These are phyloP conservation scores for Panulirus ornatus DNA, from an alignment of 1,140 invertebrate species.

Conservation along the genomic window DNA sequence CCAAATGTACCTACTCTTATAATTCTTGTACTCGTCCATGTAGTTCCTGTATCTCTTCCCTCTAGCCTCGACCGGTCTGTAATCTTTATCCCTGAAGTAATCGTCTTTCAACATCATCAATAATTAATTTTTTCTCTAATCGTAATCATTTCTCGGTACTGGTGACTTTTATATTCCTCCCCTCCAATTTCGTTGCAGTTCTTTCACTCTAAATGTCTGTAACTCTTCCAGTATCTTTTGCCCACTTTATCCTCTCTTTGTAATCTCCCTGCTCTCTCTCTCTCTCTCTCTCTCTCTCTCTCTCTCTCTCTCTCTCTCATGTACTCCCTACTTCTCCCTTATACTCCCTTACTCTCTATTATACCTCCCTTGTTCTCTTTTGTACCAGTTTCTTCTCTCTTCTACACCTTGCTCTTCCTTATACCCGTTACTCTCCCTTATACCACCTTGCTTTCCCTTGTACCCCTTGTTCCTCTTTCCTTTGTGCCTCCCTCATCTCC, in stretches of 20 bases:
- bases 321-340: background rate
- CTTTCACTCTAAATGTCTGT: background rate
- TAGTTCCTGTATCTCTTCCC: too few species aligned
- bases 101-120: too few species aligned
- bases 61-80: too few species aligned
- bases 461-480: too few species aligned
- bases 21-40: too few species aligned
- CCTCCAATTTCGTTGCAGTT: too few species aligned
- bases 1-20: too few species aligned
- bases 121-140: too few species aligned
- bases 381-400: background rate
- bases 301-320: constrained; percentile 1
- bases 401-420: background rate
- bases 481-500: background rate
- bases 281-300: constrained; percentile 17
- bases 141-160: too few species aligned
- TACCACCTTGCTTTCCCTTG: background rate
- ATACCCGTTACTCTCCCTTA: background rate
- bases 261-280: background rate
- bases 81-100: too few species aligned
- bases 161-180: too few species aligned
- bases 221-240: background rate
- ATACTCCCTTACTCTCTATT: background rate
- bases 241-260: background rate
- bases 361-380: background rate